Evolutionary conservation across 1,140 invertebrate genomes (phyloP).

Genomic region (Leguminivora glycinivorella): DNA sequence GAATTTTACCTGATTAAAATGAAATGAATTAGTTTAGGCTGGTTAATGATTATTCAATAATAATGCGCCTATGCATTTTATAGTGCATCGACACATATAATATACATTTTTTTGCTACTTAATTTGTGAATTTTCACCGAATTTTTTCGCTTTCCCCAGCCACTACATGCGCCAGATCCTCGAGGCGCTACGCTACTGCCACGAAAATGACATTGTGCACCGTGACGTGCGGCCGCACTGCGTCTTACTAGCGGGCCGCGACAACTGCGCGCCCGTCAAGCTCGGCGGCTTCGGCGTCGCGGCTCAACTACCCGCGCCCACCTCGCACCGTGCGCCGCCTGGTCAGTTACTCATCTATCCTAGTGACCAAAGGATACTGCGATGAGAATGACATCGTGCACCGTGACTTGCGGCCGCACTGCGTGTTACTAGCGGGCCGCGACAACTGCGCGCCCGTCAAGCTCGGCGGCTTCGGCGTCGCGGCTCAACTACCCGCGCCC

Average conservation of each 20-base stretch:
- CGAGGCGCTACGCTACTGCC: slow-evolving; percentile 96
- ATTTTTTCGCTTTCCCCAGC: slow-evolving; percentile 84
- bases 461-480: slow-evolving; percentile 97
- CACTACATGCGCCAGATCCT: slow-evolving; percentile 99
- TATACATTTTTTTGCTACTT: too few species aligned
- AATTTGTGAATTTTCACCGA: too few species aligned
- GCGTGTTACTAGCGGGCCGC: slow-evolving; percentile 94
- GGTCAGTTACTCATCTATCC: slow-evolving; percentile 73
- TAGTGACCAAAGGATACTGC: not conserved
- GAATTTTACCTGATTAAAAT: too few species aligned
- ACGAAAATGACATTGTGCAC: slow-evolving; percentile 98
- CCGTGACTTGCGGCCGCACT: slow-evolving; percentile 96
- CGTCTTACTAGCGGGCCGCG: slow-evolving; percentile 94
- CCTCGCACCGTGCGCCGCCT: slow-evolving; percentile 85
- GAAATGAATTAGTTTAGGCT: too few species aligned
- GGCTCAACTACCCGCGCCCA: slow-evolving; percentile 91
- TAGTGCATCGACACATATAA: too few species aligned
- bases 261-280: slow-evolving; percentile 99
- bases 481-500: slow-evolving; percentile 92
- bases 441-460: slow-evolving; percentile 99
- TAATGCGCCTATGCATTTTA: too few species aligned
- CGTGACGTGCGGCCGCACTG: slow-evolving; percentile 97
- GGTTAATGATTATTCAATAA: too few species aligned
- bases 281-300: slow-evolving; percentile 98
- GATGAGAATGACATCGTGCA: slow-evolving; percentile 94